phyloP scores from a whole-genome alignment of 2,797 vertebrate species.

The Phrynocephalus vlangalii region DNA sequence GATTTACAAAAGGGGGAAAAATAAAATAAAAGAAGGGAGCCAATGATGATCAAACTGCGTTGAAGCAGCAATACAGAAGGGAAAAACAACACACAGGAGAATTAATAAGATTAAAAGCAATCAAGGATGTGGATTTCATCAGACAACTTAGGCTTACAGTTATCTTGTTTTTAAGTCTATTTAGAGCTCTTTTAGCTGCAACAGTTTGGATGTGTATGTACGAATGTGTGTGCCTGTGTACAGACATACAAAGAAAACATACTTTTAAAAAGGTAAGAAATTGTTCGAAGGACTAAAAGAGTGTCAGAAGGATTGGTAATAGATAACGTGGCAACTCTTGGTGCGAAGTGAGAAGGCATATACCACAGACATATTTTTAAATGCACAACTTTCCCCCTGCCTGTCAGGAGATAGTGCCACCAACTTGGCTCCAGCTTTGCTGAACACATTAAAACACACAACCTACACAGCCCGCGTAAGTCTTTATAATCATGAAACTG shows the following conservation, averaged over 20 bases:
- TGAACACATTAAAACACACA: slow-evolving; percentile 20
- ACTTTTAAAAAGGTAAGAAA: not conserved
- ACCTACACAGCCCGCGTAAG: slow-evolving; percentile 34
- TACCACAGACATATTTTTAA: slow-evolving; percentile 57
- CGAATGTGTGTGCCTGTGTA: not conserved
- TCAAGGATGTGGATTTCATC: slow-evolving; percentile 38
- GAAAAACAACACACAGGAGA: not conserved
- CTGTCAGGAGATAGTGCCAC: slow-evolving; percentile 64
- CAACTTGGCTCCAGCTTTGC: slow-evolving; percentile 44
- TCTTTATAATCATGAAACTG: slow-evolving; percentile 61
- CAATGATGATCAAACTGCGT: slow-evolving; percentile 32
- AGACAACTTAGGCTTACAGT: slow-evolving; percentile 32
- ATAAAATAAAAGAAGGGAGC: no score
- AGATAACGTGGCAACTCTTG: slow-evolving; percentile 43
- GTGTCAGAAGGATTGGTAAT: slow-evolving; percentile 44
- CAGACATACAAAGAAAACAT: not conserved
- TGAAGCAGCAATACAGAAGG: slow-evolving; percentile 15
- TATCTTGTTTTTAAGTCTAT: slow-evolving; percentile 26
- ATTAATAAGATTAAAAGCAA: slow-evolving; percentile 50
- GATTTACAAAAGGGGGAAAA: slow-evolving; percentile 54
- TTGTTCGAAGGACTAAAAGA: not conserved
- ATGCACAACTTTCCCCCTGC: slow-evolving; percentile 67
- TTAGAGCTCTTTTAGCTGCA: slow-evolving; percentile 6
- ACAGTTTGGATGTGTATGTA: not conserved
- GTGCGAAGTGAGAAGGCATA: slow-evolving; percentile 59